Evolutionary conservation across 2,888 invertebrate genomes (phyloP), one percentile per base, ranked within the genome.

Genomic region (Boloria selene): DNA sequence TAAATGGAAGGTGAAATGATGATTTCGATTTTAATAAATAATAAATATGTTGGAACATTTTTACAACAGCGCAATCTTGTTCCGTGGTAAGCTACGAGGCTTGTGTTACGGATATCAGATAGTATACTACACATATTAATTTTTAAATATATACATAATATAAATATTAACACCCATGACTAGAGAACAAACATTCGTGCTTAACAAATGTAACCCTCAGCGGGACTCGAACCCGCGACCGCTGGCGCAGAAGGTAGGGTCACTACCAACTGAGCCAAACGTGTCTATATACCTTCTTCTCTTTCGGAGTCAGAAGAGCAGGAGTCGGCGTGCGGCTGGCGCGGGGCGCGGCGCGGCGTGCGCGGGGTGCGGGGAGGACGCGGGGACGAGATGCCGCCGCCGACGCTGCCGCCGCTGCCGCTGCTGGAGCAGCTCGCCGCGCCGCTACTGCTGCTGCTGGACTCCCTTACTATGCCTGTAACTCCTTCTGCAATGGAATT

Each of bases 281-380:
- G n/a, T n/a, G n/a, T n/a, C n/a, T n/a, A n/a, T 67, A 53, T 69
- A 92, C 91, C 92, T 79, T 93, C 93, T 72, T 93, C 94, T 61
- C 90, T 86, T 68, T 94, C 94, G 10, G 93, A 93, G 74, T 94
- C 94, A 0, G 94, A 94, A 22, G 94, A 93, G 72, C 94, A 93
- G 22, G 93, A 92, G 86, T 84, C 79, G 13, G 72, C 70, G 44
- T 66, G 72, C 22, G 67, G 83, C 83, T 74, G 84, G 86, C 72
- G 85, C 81, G 79, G 61, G 71, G 76, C 18, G 77, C 71, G 77
- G 60, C 68, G 76, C 17, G 70, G 72, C 16, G 70, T 72, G 63
- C 69, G 90, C 31, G 86, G 89, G 61, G 70, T 86, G 55, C 88
- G 88, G 84, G 85, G 70, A 84, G 88, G 72, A 82, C 74, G 73